Conservation (phyloP, 2,113 vertebrate species). For the Ranitomeya variabilis region DNA sequence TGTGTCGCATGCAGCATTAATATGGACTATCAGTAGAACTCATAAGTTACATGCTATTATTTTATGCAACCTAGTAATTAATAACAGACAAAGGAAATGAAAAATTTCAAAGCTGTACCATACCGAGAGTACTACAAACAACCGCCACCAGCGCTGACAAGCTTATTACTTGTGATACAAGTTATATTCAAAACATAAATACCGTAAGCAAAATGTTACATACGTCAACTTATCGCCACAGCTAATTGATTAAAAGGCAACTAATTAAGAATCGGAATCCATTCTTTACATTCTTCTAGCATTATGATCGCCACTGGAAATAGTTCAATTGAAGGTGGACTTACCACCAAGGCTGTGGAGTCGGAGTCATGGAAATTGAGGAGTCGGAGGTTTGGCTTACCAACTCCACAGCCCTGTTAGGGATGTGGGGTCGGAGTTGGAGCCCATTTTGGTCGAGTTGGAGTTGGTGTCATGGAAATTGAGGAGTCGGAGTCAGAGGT, state of each 20-base stretch:
- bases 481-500: no score
- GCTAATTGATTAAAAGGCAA: background rate
- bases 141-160: background rate
- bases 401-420: no score
- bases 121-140: background rate
- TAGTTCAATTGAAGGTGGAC: background rate
- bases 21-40: background rate
- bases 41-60: background rate
- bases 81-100: background rate
- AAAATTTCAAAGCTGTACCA: background rate
- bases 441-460: no score
- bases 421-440: no score
- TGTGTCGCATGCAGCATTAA: slow-evolving; percentile 23
- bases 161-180: background rate
- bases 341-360: background rate
- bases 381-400: no score
- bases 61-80: background rate
- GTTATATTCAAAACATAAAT: background rate
- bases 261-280: background rate
- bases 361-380: no score
- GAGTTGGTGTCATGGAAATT: no score
- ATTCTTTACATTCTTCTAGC: background rate
- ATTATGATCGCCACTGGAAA: background rate
- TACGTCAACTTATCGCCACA: background rate
- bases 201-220: background rate